These are phyloP conservation scores for Drosophila birchii DNA, from an alignment of 2,888 invertebrate species.

Conservation along the genomic window DNA sequence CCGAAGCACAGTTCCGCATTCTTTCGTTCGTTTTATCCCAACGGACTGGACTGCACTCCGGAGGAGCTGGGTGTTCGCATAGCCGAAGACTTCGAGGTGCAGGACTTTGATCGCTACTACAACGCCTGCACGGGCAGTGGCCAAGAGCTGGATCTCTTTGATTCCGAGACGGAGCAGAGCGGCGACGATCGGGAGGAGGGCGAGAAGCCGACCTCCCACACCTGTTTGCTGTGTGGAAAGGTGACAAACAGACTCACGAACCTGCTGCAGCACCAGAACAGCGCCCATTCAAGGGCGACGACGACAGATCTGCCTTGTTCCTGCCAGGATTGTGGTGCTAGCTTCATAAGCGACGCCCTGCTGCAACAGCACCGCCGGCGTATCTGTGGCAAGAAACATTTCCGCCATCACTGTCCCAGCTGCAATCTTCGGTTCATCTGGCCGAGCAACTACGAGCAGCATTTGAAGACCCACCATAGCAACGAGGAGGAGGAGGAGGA, in stretches of 20 bases:
- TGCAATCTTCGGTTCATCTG: slow-evolving; percentile 81
- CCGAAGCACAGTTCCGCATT: slow-evolving; percentile 56
- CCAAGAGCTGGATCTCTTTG: slow-evolving; percentile 81
- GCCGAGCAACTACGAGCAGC: slow-evolving; percentile 77
- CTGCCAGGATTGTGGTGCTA: slow-evolving; percentile 86
- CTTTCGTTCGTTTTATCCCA: slow-evolving; percentile 50
- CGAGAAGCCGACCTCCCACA: slow-evolving; percentile 43
- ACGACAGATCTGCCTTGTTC: slow-evolving; percentile 82
- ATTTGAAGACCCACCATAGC: slow-evolving; percentile 57
- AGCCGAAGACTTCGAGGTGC: slow-evolving; percentile 60
- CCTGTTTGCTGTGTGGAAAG: slow-evolving; percentile 75
- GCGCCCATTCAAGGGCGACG: slow-evolving; percentile 76
- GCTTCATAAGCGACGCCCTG: slow-evolving; percentile 85
- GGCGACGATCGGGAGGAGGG: slow-evolving; percentile 32
- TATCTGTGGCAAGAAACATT: slow-evolving; percentile 75
- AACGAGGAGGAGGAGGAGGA: neutral
- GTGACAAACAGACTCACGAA: slow-evolving; percentile 58
- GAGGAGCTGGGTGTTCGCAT: slow-evolving; percentile 57
- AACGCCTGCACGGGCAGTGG: slow-evolving; percentile 79
- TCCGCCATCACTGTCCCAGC: slow-evolving; percentile 67
- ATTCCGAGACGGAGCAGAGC: slow-evolving; percentile 70
- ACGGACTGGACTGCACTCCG: slow-evolving; percentile 41
- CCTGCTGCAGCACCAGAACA: slow-evolving; percentile 75
- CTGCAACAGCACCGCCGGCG: slow-evolving; percentile 86
- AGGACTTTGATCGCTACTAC: slow-evolving; percentile 77